Conservation (phyloP, 2,888 invertebrate genomes). For the Diplolepis rosae region DNA sequence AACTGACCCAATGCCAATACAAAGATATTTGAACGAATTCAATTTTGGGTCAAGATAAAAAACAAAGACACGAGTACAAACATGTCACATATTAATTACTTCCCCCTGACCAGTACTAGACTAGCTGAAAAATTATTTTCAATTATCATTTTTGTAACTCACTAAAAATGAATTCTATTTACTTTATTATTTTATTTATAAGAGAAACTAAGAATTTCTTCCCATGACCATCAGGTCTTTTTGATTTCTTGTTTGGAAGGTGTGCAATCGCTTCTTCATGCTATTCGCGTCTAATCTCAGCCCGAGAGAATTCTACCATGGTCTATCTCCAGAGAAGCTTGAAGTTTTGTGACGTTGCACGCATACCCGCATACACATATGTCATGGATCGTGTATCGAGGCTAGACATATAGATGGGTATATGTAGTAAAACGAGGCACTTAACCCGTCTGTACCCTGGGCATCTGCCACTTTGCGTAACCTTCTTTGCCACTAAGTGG, state of each 20-base stretch:
- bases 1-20: no score
- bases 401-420: constrained; percentile 45
- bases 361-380: constrained; percentile 47
- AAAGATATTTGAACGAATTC: no score
- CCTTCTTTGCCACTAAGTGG: constrained; percentile 49
- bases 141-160: no score
- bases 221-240: no score
- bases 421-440: constrained; percentile 46
- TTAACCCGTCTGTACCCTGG: constrained; percentile 47
- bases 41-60: no score
- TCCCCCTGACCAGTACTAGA: no score
- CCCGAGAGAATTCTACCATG: not conserved
- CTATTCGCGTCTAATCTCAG: constrained; percentile 14
- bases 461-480: constrained; percentile 52
- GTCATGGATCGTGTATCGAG: constrained; percentile 46
- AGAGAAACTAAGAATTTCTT: no score
- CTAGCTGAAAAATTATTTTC: no score
- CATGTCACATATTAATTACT: no score
- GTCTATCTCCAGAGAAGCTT: not conserved
- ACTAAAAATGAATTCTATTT: no score
- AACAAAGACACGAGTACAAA: no score
- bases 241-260: not conserved
- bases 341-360: constrained; percentile 32
- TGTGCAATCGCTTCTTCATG: not conserved
- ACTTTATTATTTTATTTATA: no score